Evolutionary conservation across 2,113 vertebrate genomes (phyloP).

Genomic region (Nesospiza acunhae): DNA sequence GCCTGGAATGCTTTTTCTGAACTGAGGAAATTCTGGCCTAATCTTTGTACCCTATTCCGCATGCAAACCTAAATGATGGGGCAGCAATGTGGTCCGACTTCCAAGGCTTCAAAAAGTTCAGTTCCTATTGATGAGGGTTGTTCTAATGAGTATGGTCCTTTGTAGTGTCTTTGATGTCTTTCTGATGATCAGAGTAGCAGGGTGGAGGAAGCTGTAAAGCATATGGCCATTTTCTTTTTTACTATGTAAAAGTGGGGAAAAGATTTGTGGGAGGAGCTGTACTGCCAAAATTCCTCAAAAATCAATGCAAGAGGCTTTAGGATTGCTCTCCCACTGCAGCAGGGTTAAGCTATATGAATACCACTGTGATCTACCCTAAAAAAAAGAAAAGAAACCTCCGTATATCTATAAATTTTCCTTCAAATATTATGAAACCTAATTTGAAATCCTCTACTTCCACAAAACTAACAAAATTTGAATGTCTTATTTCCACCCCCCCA

Average conservation of each 20-base stretch:
- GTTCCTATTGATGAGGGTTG: neutral
- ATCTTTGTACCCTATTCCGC: neutral
- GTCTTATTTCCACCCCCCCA: accelerated
- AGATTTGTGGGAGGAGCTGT: neutral
- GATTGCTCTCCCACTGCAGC: neutral
- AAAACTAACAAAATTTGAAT: neutral
- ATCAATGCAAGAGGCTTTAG: neutral
- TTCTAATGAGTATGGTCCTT: neutral
- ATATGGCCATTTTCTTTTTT: neutral
- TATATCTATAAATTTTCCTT: neutral
- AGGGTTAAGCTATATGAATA: neutral
- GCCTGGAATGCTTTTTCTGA: neutral
- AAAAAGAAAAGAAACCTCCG: neutral
- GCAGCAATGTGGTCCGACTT: neutral
- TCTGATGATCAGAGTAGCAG: neutral
- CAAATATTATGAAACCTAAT: neutral
- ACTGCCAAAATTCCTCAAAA: neutral
- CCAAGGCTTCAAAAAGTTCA: neutral
- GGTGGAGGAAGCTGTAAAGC: neutral
- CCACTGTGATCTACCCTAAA: neutral
- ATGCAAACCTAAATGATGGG: neutral
- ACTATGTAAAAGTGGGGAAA: neutral
- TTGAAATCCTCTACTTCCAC: neutral
- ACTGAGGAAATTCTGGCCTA: neutral
- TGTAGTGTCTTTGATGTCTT: neutral